A percentile compares a stretch with the other conserved stretches of the same genome.
Conservation (phyloP, 2,888 invertebrate genomes). For the Scrobipalpa costella region DNA sequence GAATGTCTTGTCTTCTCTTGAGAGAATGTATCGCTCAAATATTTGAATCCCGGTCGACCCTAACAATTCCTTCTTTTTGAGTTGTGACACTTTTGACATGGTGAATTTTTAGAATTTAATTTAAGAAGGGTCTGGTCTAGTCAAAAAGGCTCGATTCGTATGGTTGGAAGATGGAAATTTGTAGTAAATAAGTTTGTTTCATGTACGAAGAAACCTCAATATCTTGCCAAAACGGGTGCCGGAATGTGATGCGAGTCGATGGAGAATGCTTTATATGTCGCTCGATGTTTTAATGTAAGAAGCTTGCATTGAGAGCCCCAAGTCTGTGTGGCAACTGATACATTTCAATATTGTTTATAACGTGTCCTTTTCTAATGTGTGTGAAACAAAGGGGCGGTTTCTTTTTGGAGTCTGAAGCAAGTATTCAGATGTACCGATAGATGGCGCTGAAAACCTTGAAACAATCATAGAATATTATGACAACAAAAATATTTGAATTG, state of each 20-base stretch:
- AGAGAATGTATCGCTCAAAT: slow-evolving; percentile 61
- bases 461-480: too few relatives aligned
- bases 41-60: slow-evolving; percentile 44
- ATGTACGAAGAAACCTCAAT: slow-evolving; percentile 20
- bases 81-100: slow-evolving; percentile 26
- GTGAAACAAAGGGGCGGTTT: too few relatives aligned
- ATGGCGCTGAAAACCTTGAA: too few relatives aligned
- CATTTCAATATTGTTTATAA: neutral
- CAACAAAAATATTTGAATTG: too few relatives aligned
- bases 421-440: too few relatives aligned
- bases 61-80: slow-evolving; percentile 28
- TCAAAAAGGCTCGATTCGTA: slow-evolving; percentile 35
- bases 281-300: slow-evolving; percentile 43
- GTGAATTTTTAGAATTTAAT: slow-evolving; percentile 11
- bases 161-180: slow-evolving; percentile 32
- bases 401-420: too few relatives aligned
- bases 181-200: slow-evolving; percentile 7
- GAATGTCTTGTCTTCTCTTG: slow-evolving; percentile 32
- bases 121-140: slow-evolving; percentile 27
- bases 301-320: slow-evolving; percentile 39
- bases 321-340: neutral
- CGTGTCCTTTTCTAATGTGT: too few relatives aligned
- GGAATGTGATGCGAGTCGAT: slow-evolving; percentile 48
- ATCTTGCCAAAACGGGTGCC: slow-evolving; percentile 28
- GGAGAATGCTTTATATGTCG: slow-evolving; percentile 59